A percentile compares a stretch with the other conserved stretches of the same genome.
These are phyloP conservation scores for Pollimyrus isidori DNA, from an alignment of 2,113 vertebrate genomes.

Conservation along the genomic window DNA sequence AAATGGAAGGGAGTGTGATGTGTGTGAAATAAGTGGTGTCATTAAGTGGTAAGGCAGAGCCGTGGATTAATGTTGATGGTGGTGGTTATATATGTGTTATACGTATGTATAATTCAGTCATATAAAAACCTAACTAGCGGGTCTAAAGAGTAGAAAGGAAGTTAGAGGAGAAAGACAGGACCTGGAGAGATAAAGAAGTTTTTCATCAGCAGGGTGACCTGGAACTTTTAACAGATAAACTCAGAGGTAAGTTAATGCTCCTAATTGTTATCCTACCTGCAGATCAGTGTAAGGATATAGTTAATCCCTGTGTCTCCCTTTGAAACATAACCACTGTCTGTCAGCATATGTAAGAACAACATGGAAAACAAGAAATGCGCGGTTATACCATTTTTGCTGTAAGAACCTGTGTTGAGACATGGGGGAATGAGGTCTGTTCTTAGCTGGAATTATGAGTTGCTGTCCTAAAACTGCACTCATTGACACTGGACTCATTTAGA, in stretches of 20 bases:
- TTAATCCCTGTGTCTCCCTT: background rate
- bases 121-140: background rate
- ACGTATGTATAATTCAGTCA: background rate
- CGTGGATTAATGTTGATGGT: background rate
- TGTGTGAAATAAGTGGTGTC: background rate
- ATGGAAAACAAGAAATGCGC: background rate
- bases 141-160: background rate
- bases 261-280: background rate
- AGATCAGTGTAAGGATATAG: background rate
- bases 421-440: background rate
- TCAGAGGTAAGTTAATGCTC: background rate
- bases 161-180: background rate
- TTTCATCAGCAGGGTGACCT: background rate
- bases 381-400: background rate
- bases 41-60: background rate
- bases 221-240: background rate
- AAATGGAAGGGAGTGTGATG: background rate
- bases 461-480: background rate
- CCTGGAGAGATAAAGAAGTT: background rate
- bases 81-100: background rate
- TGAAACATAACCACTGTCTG: background rate
- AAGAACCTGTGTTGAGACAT: background rate
- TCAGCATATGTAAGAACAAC: background rate
- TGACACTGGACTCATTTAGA: background rate
- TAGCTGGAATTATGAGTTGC: background rate